Conservation (phyloP, 1,140 invertebrate genomes). For the Matsumurasca onukii region DNA sequence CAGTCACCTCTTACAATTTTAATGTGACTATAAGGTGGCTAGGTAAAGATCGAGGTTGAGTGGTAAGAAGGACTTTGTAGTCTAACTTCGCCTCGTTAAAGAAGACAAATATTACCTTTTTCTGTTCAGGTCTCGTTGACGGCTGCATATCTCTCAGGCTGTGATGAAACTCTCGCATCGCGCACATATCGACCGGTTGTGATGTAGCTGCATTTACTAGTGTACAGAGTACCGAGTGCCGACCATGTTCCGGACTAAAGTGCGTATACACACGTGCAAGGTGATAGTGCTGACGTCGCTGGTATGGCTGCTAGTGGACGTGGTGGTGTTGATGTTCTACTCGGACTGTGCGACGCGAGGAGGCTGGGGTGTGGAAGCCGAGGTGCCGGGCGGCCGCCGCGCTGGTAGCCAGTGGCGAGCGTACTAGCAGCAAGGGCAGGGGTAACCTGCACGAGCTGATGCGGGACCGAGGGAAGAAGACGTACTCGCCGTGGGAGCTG, state of each 20-base stretch:
- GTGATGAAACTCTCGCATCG: not conserved
- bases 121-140: not conserved
- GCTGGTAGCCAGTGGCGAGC: slow-evolving; percentile 16
- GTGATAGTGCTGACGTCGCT: slow-evolving; percentile 92
- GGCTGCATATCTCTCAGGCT: not conserved
- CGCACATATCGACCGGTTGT: not conserved
- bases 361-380: not conserved
- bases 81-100: too few species aligned
- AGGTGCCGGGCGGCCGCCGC: not conserved
- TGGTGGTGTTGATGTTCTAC: slow-evolving; percentile 89
- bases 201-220: not conserved
- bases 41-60: too few species aligned
- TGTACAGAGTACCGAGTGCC: not conserved
- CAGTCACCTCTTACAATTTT: too few species aligned
- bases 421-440: slow-evolving; percentile 38
- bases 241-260: slow-evolving; percentile 77
- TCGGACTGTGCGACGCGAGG: slow-evolving; percentile 72
- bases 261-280: slow-evolving; percentile 91
- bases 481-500: slow-evolving; percentile 55
- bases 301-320: slow-evolving; percentile 93
- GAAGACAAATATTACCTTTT: too few species aligned
- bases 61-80: too few species aligned
- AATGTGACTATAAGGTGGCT: too few species aligned
- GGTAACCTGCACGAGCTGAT: slow-evolving; percentile 40
- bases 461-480: slow-evolving; percentile 39